Conservation (phyloP, 2,888 invertebrate species). For the Agrochola lota region DNA sequence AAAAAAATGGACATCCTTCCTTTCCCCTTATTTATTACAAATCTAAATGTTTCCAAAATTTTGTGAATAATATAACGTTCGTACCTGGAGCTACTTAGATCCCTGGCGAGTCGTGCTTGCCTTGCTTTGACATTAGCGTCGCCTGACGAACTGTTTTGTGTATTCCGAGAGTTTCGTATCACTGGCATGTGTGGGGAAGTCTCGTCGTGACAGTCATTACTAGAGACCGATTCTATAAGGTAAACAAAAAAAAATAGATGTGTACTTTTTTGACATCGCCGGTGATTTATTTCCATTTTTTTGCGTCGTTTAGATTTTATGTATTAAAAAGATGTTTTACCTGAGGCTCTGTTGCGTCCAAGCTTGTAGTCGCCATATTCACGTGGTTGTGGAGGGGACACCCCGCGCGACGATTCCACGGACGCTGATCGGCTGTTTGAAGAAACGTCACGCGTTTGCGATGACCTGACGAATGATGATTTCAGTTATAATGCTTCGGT, state of each 20-base stretch:
- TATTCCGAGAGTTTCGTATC: constrained; percentile 81
- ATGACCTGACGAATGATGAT: constrained; percentile 77
- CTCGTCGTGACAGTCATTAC: constrained; percentile 86
- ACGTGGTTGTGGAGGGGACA: constrained; percentile 81
- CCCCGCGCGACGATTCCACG: constrained; percentile 87
- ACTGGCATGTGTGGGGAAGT: constrained; percentile 85
- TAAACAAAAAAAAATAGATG: neutral
- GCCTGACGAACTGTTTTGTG: constrained; percentile 81
- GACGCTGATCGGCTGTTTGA: constrained; percentile 90
- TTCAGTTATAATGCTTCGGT: neutral
- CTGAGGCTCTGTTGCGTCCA: constrained; percentile 83
- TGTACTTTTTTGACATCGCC: neutral
- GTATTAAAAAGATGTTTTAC: constrained; percentile 65
- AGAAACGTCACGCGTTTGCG: constrained; percentile 93
- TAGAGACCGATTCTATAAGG: constrained; percentile 84
- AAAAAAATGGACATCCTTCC: constrained; percentile 79
- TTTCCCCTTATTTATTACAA: constrained; percentile 89
- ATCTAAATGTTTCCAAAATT: constrained; percentile 16
- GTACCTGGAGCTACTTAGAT: constrained; percentile 86
- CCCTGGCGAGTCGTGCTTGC: constrained; percentile 86
- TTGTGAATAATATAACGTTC: constrained; percentile 24
- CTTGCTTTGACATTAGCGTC: constrained; percentile 86
- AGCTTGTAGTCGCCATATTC: constrained; percentile 84
- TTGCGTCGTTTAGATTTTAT: neutral
- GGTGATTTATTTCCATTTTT: neutral